Evolutionary conservation across 2,888 invertebrate genomes (phyloP), one percentile per base, ranked within the genome.

Genomic region (Melinopterus prodromus): DNA sequence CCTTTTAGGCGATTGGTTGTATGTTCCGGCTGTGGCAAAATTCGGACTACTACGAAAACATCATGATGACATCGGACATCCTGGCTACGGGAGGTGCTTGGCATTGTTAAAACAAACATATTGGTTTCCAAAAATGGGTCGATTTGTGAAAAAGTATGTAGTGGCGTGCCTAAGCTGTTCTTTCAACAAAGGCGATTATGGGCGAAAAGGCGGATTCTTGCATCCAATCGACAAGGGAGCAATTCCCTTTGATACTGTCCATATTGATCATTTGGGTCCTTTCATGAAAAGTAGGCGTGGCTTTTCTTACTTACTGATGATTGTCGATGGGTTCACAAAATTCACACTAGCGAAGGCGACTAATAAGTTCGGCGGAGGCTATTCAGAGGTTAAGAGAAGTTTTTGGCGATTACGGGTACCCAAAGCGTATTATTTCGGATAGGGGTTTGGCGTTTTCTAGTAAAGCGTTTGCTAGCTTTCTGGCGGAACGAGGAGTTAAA

Each of bases 21-120:
- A 84, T 78, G 85, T 86, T 0, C 85, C 85, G 0, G 12, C 15
- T 2, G n/a, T 15, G 2, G 83, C 84, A 35, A 78, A 84, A 14
- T 87, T 85, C 84, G 85, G 82, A 78, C 77, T 87, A 4, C 15
- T 86, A 0, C 85, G 86, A 71, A 85, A 82, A 84, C 80, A 84
- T 26, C 86, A 86, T 77, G 86, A 86, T 79, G 84, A 86, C 6
- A 85, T 85, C 14, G 86, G 86, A 0, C 86, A 87, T 79, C 80
- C 84, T 16, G 84, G 83, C 0, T 77, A 84, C 0, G 80, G 85
- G 14, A 78, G 81, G 6, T 83, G 83, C 70, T 75, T 16, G 6
- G 84, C 84, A 0, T 26, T 84, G 1, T 85, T 86, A 77, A n/a
- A n/a, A n/a, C n/a, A n/a, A 78, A 82, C 84, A 1, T 86, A 79